A percentile compares a stretch with the other conserved stretches of the same genome.
Conservation (phyloP, 2,888 invertebrate species). For the Epistrophe grossulariae region DNA sequence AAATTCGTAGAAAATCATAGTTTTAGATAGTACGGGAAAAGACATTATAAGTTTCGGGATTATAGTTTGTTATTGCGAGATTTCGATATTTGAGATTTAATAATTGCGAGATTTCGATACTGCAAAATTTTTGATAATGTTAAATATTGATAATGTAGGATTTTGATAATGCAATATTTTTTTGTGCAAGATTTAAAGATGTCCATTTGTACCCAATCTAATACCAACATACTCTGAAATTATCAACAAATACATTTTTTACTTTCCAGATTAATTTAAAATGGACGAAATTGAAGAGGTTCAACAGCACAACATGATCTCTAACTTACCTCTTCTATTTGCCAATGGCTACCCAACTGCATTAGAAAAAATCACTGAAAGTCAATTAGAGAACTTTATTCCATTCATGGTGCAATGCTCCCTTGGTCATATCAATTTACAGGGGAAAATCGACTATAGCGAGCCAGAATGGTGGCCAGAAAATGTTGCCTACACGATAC, state of each 20-base stretch:
- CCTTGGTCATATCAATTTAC: constrained; percentile 86
- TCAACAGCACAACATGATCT: constrained; percentile 86
- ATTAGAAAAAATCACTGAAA: constrained; percentile 86
- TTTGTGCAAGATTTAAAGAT: too few relatives aligned
- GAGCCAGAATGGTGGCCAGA: constrained; percentile 90
- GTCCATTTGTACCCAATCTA: too few relatives aligned
- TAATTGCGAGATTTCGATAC: too few relatives aligned
- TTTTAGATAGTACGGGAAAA: too few relatives aligned
- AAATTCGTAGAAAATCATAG: too few relatives aligned
- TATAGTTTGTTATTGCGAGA: too few relatives aligned
- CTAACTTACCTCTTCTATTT: constrained; percentile 89
- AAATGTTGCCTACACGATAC: constrained; percentile 87
- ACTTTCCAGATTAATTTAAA: constrained; percentile 60
- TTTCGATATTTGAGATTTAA: too few relatives aligned
- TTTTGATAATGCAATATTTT: too few relatives aligned
- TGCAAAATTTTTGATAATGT: too few relatives aligned
- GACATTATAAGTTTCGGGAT: too few relatives aligned
- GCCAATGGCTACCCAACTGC: constrained; percentile 89
- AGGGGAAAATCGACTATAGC: constrained; percentile 82
- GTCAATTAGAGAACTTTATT: constrained; percentile 88
- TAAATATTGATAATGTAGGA: too few relatives aligned
- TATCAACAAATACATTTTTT: background rate
- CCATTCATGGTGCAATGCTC: constrained; percentile 91
- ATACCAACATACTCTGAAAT: too few relatives aligned
- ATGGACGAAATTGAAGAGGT: constrained; percentile 83